A percentile compares a stretch with the other conserved stretches of the same genome.
phyloP scores from a whole-genome alignment of 2,888 invertebrate genomes.

The Pogonocherus hispidulus region DNA sequence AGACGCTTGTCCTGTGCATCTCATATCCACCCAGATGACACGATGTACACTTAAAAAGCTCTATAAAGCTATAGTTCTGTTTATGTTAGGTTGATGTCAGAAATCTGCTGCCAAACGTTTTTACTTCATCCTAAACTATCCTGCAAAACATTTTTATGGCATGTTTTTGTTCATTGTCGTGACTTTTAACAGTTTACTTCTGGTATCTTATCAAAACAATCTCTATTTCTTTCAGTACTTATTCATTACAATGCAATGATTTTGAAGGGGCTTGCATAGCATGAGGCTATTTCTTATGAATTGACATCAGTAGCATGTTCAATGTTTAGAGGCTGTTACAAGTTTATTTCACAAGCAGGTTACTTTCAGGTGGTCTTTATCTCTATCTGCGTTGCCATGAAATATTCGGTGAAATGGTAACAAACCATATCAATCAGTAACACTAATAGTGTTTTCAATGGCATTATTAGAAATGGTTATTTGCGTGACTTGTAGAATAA shows the following conservation, averaged over 20 bases:
- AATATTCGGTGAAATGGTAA: neutral
- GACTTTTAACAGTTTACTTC: neutral
- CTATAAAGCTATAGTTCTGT: too few species aligned
- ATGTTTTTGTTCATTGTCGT: too few species aligned
- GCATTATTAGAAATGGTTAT: neutral
- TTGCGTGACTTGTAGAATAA: constrained; percentile 1
- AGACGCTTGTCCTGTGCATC: too few species aligned
- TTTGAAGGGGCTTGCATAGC: neutral
- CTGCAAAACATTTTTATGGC: neutral
- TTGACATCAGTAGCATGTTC: neutral
- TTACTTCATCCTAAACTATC: too few species aligned
- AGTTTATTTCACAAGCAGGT: constrained; percentile 2
- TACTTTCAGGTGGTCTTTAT: neutral
- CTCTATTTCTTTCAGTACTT: neutral
- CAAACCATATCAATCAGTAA: neutral
- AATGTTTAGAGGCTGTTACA: neutral
- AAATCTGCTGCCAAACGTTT: too few species aligned
- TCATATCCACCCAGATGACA: too few species aligned
- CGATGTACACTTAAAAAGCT: too few species aligned
- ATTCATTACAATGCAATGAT: too few species aligned
- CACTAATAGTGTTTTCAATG: constrained; percentile 6
- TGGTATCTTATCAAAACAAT: neutral
- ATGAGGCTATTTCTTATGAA: neutral
- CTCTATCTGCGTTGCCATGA: neutral
- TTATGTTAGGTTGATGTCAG: too few species aligned